Base-by-base conservation (phyloP, 1,140 invertebrate genomes). In the Drosophila nannoptera region DNA sequence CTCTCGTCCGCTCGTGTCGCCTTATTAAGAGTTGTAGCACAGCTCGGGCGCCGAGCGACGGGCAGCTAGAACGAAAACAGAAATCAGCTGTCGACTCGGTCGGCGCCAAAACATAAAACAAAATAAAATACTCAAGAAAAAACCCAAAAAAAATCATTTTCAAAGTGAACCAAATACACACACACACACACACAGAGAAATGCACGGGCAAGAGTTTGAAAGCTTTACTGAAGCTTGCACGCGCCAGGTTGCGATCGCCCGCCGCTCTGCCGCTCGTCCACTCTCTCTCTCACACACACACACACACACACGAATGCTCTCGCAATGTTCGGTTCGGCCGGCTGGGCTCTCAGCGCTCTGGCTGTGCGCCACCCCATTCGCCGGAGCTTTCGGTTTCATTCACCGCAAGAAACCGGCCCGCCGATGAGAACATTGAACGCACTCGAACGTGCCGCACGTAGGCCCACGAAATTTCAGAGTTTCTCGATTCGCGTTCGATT, bases 361-460 rank as follows among this genome's bases (percentile, higher is more conserved):
- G 14, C 22, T 42, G 8, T 53, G 33, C n/a, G 42, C 66, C 62
- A 73, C 70, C 73, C 70, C 70, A 73, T 53, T 70, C 22, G 58
- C 50, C 40, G 31, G 56, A 71, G 65, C 71, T 76, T 76, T 76
- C 40, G 46, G 40, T 64, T 80, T 78, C 77, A 80, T 83, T 83
- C 76, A 81, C 78, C 77, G 69, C 59, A 80, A 80, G 73, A 80
- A 86, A 77, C 81, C 77, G 73, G 67, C 50, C 72, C 59, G 77
- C 48, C 48, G 81, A 45, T 75, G 81, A 86, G 81, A 86, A 86
- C 74, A 64, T 74, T 74, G 75, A 81, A 72, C 81, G 81, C 81
- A 87, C 77, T 80, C 74, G 61, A 86, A 81, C 77, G 74, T 75
- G 64, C 64, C 82, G 81, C 77, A 86, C 81, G 81, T 77, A 77